A percentile compares a stretch with the other conserved stretches of the same genome.
phyloP scores from a whole-genome alignment of 2,797 vertebrate genomes.

The Pristis pectinata region DNA sequence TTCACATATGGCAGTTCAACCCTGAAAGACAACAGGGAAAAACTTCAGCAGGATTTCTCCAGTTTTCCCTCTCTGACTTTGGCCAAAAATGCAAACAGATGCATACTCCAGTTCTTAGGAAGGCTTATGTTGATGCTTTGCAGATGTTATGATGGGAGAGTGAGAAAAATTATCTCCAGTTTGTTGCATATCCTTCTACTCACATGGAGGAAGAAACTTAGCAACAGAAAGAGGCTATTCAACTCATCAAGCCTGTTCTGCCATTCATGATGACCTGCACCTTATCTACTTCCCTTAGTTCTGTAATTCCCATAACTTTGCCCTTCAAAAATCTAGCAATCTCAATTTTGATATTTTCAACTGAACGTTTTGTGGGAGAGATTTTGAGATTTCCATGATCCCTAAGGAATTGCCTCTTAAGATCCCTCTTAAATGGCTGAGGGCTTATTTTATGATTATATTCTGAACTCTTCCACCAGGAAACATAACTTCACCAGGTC shows the following conservation, averaged over 20 bases:
- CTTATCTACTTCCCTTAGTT: too few species aligned
- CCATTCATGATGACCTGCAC: too few species aligned
- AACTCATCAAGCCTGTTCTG: neutral
- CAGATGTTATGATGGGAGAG: neutral
- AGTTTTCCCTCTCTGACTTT: neutral
- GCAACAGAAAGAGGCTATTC: neutral
- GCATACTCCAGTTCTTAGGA: neutral
- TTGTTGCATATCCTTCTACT: conserved; percentile 44
- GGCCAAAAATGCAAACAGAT: neutral
- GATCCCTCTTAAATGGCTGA: too few species aligned
- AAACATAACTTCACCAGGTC: too few species aligned
- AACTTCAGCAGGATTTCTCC: neutral
- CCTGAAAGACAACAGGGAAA: neutral
- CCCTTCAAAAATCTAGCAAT: too few species aligned
- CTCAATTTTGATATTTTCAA: too few species aligned
- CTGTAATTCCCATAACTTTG: neutral
- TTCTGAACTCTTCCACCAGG: too few species aligned
- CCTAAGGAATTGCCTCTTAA: too few species aligned
- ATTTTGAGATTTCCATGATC: too few species aligned
- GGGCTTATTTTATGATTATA: too few species aligned
- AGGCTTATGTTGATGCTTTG: neutral
- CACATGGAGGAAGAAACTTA: conserved; percentile 43
- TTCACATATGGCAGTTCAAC: neutral
- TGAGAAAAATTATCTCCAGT: neutral
- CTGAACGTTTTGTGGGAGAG: too few species aligned